Conservation (phyloP, 2,888 invertebrate species). For the Lasioglossum malachurum region DNA sequence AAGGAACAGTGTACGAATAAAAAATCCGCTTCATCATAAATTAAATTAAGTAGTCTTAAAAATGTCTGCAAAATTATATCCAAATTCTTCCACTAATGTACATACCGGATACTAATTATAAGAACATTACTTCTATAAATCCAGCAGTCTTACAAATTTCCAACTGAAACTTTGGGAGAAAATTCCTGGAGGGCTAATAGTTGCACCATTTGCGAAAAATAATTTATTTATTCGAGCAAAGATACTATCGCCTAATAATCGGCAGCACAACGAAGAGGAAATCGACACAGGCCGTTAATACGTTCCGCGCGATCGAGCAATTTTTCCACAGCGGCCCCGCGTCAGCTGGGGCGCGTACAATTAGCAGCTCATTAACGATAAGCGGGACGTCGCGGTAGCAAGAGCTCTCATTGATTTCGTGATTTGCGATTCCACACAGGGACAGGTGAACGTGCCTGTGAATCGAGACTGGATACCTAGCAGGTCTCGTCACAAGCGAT, state of each 20-base stretch:
- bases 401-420: slow-evolving; percentile 51
- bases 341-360: slow-evolving; percentile 42
- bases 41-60: not conserved
- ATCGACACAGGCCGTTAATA: slow-evolving; percentile 5
- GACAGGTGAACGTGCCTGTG: slow-evolving; percentile 8
- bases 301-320: slow-evolving; percentile 33
- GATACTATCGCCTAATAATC: not conserved
- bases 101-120: not conserved
- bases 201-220: not conserved
- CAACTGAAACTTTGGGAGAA: not conserved
- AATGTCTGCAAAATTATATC: not conserved
- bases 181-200: not conserved
- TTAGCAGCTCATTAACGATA: slow-evolving; percentile 66
- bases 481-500: slow-evolving; percentile 41
- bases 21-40: not conserved
- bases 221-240: not conserved
- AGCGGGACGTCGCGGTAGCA: slow-evolving; percentile 57
- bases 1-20: too few relatives aligned
- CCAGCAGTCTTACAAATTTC: not conserved
- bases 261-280: not conserved
- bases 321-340: slow-evolving; percentile 45
- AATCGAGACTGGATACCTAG: slow-evolving; percentile 12
- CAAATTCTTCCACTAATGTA: not conserved
- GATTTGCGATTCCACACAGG: slow-evolving; percentile 39
- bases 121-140: not conserved